phyloP scores from a whole-genome alignment of 2,888 invertebrate species.

The Nymphalis polychloros region DNA sequence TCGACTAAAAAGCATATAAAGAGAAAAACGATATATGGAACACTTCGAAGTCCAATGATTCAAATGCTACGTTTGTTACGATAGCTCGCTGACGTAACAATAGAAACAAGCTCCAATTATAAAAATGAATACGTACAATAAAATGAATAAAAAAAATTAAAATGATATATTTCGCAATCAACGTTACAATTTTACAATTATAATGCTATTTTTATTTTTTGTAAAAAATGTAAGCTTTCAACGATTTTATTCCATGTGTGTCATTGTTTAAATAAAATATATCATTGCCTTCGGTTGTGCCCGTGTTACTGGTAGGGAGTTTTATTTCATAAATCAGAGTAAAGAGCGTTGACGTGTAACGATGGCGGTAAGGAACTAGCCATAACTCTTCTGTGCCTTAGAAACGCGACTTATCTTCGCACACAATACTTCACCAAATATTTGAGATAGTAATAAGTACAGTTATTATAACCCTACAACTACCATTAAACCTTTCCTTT shows the following conservation, averaged over 20 bases:
- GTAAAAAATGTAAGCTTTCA: too few relatives aligned
- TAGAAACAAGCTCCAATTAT: constrained; percentile 26
- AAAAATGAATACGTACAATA: constrained; percentile 19
- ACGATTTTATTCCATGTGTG: too few relatives aligned
- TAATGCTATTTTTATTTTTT: too few relatives aligned
- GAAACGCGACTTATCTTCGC: constrained; percentile 23
- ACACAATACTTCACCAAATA: constrained; percentile 1
- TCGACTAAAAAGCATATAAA: constrained; percentile 13
- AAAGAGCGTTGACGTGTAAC: constrained; percentile 19
- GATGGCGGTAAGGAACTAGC: constrained; percentile 6
- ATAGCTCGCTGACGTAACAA: constrained; percentile 22
- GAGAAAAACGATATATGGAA: constrained; percentile 6
- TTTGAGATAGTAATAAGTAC: not conserved
- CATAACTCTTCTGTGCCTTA: constrained; percentile 18
- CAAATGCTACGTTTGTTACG: constrained; percentile 18
- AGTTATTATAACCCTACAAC: too few relatives aligned
- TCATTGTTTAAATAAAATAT: not conserved
- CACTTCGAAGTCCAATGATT: constrained; percentile 9
- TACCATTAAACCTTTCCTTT: too few relatives aligned
- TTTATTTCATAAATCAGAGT: constrained; percentile 24
- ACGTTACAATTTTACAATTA: not conserved
- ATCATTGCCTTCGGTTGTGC: constrained; percentile 1
- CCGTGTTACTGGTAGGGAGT: constrained; percentile 2
- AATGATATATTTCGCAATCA: not conserved
- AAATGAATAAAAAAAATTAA: constrained; percentile 9